A percentile compares a stretch with the other conserved stretches of the same genome.
These are phyloP conservation scores for Andrena bicolor DNA, from an alignment of 2,888 invertebrate genomes.

Conservation along the genomic window DNA sequence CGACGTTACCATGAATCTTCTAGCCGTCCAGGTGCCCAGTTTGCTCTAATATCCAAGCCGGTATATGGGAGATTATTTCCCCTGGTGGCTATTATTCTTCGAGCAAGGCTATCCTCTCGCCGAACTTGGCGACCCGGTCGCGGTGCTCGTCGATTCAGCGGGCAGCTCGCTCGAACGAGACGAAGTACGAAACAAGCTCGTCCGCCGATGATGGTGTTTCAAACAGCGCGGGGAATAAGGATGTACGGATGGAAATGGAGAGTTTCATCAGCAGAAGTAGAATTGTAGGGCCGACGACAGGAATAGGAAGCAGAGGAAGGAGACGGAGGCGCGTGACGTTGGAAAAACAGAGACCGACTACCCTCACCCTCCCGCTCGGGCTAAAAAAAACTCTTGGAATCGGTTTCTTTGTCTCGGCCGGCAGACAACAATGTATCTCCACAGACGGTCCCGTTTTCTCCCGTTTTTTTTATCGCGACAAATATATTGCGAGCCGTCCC, in stretches of 20 bases:
- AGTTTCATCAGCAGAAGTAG: slow-evolving; percentile 75
- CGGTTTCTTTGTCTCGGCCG: slow-evolving; percentile 65
- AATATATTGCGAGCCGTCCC: slow-evolving; percentile 32
- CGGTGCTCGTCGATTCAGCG: not conserved
- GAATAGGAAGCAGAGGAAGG: not conserved
- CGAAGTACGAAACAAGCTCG: not conserved
- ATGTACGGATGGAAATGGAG: slow-evolving; percentile 71
- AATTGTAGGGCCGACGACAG: slow-evolving; percentile 66
- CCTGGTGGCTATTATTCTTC: slow-evolving; percentile 8
- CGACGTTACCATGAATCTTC: slow-evolving; percentile 10
- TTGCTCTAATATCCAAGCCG: slow-evolving; percentile 25
- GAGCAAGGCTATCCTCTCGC: not conserved
- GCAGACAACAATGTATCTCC: slow-evolving; percentile 47
- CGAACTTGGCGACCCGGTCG: not conserved
- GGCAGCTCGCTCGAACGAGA: not conserved
- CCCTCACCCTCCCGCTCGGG: slow-evolving; percentile 16
- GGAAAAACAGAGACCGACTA: not conserved
- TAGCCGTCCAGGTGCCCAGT: slow-evolving; percentile 6
- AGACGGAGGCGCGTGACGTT: slow-evolving; percentile 14
- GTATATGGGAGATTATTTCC: slow-evolving; percentile 25
- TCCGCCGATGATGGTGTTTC: not conserved
- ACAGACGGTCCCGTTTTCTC: slow-evolving; percentile 5
- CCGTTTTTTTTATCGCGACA: slow-evolving; percentile 6
- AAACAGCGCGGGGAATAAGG: slow-evolving; percentile 43
- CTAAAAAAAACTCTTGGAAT: slow-evolving; percentile 53